phyloP scores from a whole-genome alignment of 1,140 invertebrate species.

The Bombus ignitus region DNA sequence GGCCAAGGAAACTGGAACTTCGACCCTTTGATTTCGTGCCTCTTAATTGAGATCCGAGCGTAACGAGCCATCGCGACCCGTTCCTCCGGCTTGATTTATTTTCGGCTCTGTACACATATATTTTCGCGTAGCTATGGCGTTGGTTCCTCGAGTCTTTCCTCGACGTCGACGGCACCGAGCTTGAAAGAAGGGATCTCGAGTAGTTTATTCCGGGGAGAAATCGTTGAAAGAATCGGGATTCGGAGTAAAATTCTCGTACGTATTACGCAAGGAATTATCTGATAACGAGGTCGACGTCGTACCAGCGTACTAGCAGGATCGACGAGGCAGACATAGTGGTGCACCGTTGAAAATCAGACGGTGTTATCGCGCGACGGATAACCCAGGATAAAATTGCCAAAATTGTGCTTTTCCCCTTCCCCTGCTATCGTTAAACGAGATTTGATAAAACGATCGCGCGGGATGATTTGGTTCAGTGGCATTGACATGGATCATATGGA shows the following conservation, averaged over 20 bases:
- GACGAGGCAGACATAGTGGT: neutral
- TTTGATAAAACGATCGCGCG: conserved; percentile 42
- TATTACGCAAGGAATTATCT: conserved; percentile 38
- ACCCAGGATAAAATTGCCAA: conserved; percentile 54
- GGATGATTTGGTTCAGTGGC: conserved; percentile 60
- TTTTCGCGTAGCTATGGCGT: neutral
- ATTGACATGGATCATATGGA: conserved; percentile 42
- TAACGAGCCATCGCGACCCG: conserved; percentile 29
- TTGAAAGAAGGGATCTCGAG: neutral
- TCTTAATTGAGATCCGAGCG: conserved; percentile 56
- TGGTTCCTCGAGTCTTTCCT: neutral
- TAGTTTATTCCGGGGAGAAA: neutral
- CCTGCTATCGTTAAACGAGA: neutral
- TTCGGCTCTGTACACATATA: conserved; percentile 25
- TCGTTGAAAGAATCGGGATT: neutral
- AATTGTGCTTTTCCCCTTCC: neutral
- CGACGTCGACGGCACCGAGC: neutral
- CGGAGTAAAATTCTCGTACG: neutral
- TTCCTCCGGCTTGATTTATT: conserved; percentile 35
- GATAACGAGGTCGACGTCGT: conserved; percentile 26
- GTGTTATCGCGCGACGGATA: conserved; percentile 44
- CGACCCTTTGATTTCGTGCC: conserved; percentile 42
- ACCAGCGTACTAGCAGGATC: neutral
- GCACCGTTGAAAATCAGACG: conserved; percentile 13
- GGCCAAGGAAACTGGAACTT: conserved; percentile 25